These are phyloP conservation scores for Odontophorus gujanensis DNA, from an alignment of 2,113 vertebrate genomes.

Conservation along the genomic window DNA sequence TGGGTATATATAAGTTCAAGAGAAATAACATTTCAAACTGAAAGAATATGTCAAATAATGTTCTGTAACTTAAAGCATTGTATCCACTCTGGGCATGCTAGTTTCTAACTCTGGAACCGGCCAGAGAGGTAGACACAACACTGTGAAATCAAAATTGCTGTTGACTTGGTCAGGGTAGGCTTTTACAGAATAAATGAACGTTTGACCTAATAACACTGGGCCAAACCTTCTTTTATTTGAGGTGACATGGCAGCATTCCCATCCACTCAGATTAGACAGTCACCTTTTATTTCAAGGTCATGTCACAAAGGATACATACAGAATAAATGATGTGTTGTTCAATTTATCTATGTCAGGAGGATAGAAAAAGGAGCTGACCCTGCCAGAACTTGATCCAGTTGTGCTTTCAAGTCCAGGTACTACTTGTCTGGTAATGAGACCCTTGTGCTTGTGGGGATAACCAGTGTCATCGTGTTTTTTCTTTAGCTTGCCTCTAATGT, in stretches of 20 bases:
- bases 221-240: neutral
- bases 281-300: neutral
- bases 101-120: neutral
- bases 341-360: neutral
- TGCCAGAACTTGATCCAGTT: neutral
- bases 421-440: neutral
- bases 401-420: neutral
- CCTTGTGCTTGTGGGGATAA: neutral
- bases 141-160: neutral
- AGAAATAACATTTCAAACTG: neutral
- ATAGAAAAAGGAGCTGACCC: neutral
- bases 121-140: neutral
- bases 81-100: neutral
- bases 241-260: neutral
- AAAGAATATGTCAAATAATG: neutral
- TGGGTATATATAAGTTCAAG: neutral
- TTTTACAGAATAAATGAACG: neutral
- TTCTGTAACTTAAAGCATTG: neutral
- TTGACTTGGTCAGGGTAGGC: neutral
- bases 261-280: neutral
- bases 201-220: neutral
- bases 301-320: neutral
- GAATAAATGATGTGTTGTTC: neutral
- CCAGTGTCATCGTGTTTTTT: fast-evolving
- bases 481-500: neutral